Percentiles rank a stretch among this genome's conserved stretches.
Evolutionary conservation across 1,140 invertebrate species (phyloP).

Genomic region (Zaprionus ghesquierei): DNA sequence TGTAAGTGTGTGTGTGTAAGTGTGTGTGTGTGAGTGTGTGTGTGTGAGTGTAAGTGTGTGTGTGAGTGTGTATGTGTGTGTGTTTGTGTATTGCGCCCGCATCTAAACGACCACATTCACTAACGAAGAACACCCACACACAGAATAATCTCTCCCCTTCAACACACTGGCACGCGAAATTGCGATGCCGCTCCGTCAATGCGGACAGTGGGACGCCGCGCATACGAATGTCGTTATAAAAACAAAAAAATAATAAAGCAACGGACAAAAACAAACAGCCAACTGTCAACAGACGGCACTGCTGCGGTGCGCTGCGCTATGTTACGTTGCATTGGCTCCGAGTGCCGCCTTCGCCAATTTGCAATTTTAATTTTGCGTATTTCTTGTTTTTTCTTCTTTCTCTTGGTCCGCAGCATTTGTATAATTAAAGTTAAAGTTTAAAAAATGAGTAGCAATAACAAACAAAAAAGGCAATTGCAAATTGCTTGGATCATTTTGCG

Average conservation of each 20-base stretch:
- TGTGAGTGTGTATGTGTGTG: constrained; percentile 3
- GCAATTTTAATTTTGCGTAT: constrained; percentile 71
- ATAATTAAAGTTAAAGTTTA: constrained; percentile 69
- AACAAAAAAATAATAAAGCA: constrained; percentile 80
- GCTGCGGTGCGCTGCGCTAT: constrained; percentile 11
- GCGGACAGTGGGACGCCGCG: constrained; percentile 39
- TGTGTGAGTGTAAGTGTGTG: neutral
- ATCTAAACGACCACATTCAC: constrained; percentile 16
- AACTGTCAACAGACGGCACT: constrained; percentile 5
- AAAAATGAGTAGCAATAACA: constrained; percentile 39
- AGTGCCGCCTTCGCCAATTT: constrained; percentile 48
- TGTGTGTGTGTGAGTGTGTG: neutral
- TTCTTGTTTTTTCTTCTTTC: constrained; percentile 25
- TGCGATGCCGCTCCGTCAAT: constrained; percentile 17
- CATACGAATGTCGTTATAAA: constrained; percentile 75
- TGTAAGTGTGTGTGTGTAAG: too few relatives aligned
- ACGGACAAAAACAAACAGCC: constrained; percentile 73
- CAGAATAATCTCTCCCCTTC: constrained; percentile 18
- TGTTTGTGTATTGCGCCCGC: constrained; percentile 4
- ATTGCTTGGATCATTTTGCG: constrained; percentile 55
- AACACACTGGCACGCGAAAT: constrained; percentile 5
- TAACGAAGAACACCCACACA: constrained; percentile 6
- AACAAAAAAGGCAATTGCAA: constrained; percentile 61
- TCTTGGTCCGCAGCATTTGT: constrained; percentile 35
- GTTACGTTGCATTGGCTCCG: constrained; percentile 19